Evolutionary conservation across 2,888 invertebrate genomes (phyloP).

Genomic region (Smittia sp.): DNA sequence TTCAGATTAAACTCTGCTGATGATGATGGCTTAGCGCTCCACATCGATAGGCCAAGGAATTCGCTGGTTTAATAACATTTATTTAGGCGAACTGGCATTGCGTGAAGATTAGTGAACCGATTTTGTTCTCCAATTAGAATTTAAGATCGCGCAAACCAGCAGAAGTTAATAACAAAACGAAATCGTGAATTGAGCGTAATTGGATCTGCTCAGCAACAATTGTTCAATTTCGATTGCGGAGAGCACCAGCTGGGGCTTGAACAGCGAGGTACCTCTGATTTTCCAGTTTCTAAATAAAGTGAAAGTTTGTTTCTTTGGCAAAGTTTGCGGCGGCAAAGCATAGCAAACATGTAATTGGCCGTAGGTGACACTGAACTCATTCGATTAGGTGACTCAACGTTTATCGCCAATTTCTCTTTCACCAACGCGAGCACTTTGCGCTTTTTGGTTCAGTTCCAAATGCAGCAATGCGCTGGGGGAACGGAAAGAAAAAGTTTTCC

Average conservation of each 20-base stretch:
- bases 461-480: too few relatives aligned
- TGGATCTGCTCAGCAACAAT: neutral
- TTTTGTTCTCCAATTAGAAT: neutral
- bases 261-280: neutral
- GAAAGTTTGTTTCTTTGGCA: constrained; percentile 21
- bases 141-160: neutral
- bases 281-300: constrained; percentile 34
- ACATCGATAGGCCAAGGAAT: neutral
- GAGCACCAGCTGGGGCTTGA: neutral
- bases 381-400: neutral
- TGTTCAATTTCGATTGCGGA: neutral
- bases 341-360: neutral
- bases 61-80: neutral
- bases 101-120: constrained; percentile 5
- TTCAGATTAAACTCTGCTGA: neutral
- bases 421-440: too few relatives aligned
- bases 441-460: neutral
- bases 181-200: neutral
- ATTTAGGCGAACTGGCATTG: neutral
- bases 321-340: constrained; percentile 1
- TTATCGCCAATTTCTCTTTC: neutral
- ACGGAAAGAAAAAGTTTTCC: neutral
- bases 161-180: neutral
- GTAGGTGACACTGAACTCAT: constrained; percentile 20
- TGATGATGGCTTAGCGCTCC: neutral